Evolutionary conservation across 2,113 vertebrate species (phyloP), one percentile per base, ranked within the genome.

Genomic region (Diadophis punctatus): DNA sequence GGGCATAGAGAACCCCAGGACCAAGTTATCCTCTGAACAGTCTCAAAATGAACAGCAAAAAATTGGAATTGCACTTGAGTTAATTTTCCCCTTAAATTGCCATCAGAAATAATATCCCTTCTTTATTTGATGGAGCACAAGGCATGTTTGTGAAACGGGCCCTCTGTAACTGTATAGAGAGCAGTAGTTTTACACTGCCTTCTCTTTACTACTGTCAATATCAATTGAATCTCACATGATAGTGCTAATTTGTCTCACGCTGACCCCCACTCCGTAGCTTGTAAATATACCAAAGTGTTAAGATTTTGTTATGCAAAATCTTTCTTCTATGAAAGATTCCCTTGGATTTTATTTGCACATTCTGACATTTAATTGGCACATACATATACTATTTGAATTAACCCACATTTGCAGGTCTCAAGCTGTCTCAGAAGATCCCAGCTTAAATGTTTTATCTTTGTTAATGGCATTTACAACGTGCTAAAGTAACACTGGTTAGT

Each of bases 401-500:
- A 63, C 88, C 90, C 88, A 58, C 43, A 56, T 18, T 34, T 52
- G 12, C 46, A 85, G 43, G 4, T 10, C 51, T 51, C 60, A 80
- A 92, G 9, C 23, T 43, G 30, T n/a, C 52, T 18, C 46, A 89
- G 0, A 92, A 39, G 58, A 92, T 58, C 91, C 91, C 60, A 85
- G 89, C 49, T 39, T 88, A 90, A 96, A 94, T 91, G 2, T 22
- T 91, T 91, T 51, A 7, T 94, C 56, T 94, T 96, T 95, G 48
- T 94, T 88, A 95, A 92, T 91, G 89, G 92, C 88, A 91, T 95
- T 96, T 93, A 93, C 84, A 95, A 93, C 95, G 93, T 96, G 90
- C 68, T 94, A 92, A 95, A 93, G 94, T 94, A 92, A 94, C 63
- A 88, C 90, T 94, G 85, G 91, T 91, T 95, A 95, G 90, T 96